These are phyloP conservation scores for Callyntrura sp. DNA, from an alignment of 2,888 invertebrate species.

Conservation along the genomic window DNA sequence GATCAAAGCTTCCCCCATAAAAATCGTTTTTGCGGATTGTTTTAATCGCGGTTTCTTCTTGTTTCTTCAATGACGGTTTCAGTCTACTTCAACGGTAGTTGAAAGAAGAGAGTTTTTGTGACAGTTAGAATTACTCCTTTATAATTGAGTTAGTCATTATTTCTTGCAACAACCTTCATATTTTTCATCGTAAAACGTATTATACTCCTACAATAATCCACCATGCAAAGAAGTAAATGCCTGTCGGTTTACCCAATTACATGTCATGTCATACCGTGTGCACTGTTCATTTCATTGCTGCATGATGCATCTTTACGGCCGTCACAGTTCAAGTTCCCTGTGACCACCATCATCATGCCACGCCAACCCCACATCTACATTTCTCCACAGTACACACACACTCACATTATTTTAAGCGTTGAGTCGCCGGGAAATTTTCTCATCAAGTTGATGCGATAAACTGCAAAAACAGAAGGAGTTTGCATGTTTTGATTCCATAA, in stretches of 20 bases:
- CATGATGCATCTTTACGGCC: not conserved
- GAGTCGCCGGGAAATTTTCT: slow-evolving; percentile 31
- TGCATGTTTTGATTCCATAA: slow-evolving; percentile 75
- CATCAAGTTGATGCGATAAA: slow-evolving; percentile 49
- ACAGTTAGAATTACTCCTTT: not conserved
- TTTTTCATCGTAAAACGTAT: not conserved
- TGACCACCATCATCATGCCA: slow-evolving; percentile 25
- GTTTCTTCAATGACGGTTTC: too few species aligned
- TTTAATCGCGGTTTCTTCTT: too few species aligned
- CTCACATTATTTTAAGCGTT: not conserved
- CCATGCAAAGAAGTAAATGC: slow-evolving; percentile 28
- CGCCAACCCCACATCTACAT: not conserved
- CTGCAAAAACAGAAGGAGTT: slow-evolving; percentile 42
- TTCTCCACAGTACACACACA: not conserved
- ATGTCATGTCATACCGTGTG: not conserved
- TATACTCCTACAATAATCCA: not conserved
- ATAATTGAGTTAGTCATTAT: not conserved
- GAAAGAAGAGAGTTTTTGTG: not conserved
- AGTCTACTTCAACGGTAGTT: too few species aligned
- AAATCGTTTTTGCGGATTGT: too few species aligned
- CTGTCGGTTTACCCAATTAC: slow-evolving; percentile 14
- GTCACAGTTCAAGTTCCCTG: not conserved
- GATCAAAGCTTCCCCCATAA: too few species aligned
- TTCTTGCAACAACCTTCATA: not conserved
- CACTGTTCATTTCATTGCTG: not conserved